These are phyloP conservation scores for Pagrus major DNA, from an alignment of 2,113 vertebrate genomes.

Conservation along the genomic window DNA sequence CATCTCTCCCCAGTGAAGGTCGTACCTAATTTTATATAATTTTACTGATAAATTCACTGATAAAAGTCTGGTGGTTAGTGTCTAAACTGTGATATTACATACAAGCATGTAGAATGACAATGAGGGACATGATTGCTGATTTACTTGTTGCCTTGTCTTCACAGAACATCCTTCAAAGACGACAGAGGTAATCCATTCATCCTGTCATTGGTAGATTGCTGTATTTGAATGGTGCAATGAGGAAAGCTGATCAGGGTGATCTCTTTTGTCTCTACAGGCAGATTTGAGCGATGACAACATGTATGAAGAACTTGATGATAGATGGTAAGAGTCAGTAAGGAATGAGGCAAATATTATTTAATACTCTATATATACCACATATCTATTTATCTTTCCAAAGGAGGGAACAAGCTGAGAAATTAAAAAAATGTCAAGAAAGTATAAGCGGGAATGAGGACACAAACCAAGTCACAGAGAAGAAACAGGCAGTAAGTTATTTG, in stretches of 20 bases:
- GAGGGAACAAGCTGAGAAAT: background rate
- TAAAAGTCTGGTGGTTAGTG: background rate
- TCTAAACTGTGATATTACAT: background rate
- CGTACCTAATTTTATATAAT: background rate
- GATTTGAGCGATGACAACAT: background rate
- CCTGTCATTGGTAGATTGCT: background rate
- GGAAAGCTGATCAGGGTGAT: background rate
- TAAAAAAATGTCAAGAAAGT: background rate
- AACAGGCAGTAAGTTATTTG: background rate
- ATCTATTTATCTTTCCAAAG: background rate
- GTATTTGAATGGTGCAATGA: background rate
- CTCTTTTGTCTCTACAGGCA: background rate
- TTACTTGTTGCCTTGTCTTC: slow-evolving; percentile 3
- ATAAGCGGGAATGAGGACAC: background rate
- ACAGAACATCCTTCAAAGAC: background rate
- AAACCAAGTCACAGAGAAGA: background rate
- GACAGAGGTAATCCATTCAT: background rate
- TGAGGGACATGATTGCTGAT: background rate
- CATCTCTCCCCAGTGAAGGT: slow-evolving; percentile 45
- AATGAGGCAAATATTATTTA: background rate
- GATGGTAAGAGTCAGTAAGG: background rate
- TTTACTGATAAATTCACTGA: background rate
- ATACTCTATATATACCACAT: background rate
- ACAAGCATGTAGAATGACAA: background rate
- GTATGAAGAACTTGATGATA: background rate